Evolutionary conservation across 2,113 vertebrate genomes (phyloP).

Genomic region (Microtus pennsylvanicus): DNA sequence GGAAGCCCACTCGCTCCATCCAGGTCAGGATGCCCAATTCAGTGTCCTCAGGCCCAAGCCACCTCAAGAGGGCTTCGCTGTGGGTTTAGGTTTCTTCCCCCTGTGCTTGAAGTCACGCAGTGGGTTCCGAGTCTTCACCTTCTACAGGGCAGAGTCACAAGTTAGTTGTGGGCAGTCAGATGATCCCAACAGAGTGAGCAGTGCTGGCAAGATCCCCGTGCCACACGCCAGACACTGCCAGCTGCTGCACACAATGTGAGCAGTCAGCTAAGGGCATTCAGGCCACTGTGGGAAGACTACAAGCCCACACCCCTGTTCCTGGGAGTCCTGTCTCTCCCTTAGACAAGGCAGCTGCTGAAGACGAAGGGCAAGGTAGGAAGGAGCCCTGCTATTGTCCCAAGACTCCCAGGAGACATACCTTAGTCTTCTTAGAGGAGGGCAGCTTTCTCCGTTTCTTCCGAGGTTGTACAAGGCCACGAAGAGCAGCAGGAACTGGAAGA

Average conservation of each 20-base stretch:
- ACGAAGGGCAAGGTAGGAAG: not conserved
- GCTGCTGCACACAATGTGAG: not conserved
- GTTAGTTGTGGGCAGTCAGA: not conserved
- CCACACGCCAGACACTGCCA: not conserved
- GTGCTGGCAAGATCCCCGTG: not conserved
- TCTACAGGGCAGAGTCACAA: slow-evolving; percentile 12
- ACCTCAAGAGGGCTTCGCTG: slow-evolving; percentile 41
- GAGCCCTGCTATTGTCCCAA: not conserved
- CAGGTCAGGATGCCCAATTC: not conserved
- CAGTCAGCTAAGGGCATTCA: accelerated
- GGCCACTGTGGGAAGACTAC: accelerated
- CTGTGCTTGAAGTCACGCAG: slow-evolving; percentile 80
- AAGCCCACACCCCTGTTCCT: not conserved
- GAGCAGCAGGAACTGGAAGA: slow-evolving; percentile 88
- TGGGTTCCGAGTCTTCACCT: slow-evolving; percentile 71
- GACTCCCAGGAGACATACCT: slow-evolving; percentile 21
- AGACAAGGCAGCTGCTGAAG: not conserved
- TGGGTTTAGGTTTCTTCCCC: slow-evolving; percentile 25
- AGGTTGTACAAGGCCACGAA: slow-evolving; percentile 83
- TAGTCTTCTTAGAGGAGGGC: not conserved
- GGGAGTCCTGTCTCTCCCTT: not conserved
- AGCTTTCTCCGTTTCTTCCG: slow-evolving; percentile 73
- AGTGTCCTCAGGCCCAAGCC: not conserved
- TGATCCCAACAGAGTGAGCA: not conserved
- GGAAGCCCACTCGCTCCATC: not conserved